Base-by-base conservation (phyloP, 2,797 vertebrate genomes). In the Menidia menidia region DNA sequence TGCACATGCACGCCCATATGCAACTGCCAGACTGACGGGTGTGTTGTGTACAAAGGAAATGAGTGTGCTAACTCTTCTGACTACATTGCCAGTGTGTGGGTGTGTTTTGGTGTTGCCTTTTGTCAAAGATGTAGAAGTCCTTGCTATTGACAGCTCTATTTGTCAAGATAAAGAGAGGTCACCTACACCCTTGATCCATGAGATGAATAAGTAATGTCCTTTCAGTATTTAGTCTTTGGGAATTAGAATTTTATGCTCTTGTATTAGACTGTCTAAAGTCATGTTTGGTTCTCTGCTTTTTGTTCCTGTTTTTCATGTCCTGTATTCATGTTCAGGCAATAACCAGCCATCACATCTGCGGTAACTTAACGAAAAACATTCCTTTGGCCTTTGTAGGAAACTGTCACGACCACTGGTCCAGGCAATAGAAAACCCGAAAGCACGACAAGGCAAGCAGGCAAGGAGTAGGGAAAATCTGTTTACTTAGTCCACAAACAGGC, bases 11-110 rank as follows among this genome's bases (percentile, higher is more conserved):
- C 45, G 25, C 10, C 3, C 2, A 41, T 11, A 62, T 5, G 8
- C 18, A 39, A 39, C 35, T 39, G 35, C 9, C 35, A 39, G 35
- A 7, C 35, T 39, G 35, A 39, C 50, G 41, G 48, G 32, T 2
- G 8, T 45, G 68, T 15, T 60, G 48, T n/a, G 12, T 39, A 8
- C 4, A 78, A 11, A 79, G 73, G 78, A 83, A 83, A 64, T 69
- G 71, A 31, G n/a, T 13, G 48, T 18, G 5, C 4, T 25, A 52
- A 33, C n/a, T 30, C 13, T 8, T 33, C 4, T 45, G 47, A 9
- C 8, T 52, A 43, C 4, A 71, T 58, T 45, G 64, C 48, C 35
- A 63, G 25, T 19, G n/a, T 59, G 60, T 56, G 52, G 0, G 63
- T 30, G 57, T 30, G 55, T 18, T 1, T 39, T 39, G 5, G 35